phyloP scores from a whole-genome alignment of 2,888 invertebrate species.

The Himalopsyche anomala region DNA sequence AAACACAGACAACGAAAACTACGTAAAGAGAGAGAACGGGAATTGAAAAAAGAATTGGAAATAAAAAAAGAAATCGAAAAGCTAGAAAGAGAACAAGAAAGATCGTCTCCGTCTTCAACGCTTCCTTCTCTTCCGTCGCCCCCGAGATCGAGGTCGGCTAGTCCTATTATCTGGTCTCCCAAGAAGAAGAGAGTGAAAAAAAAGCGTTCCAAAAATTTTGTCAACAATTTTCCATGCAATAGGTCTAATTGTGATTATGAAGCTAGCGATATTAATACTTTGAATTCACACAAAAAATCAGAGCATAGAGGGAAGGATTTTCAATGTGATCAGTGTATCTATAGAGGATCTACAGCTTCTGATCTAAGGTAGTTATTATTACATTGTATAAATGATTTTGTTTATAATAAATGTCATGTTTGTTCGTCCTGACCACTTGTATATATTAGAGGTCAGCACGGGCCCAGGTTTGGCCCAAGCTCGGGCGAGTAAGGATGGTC shows the following conservation, averaged over 20 bases:
- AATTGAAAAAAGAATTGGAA: constrained; percentile 13
- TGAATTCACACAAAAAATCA: constrained; percentile 61
- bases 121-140: constrained; percentile 40
- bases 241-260: constrained; percentile 59
- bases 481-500: no score
- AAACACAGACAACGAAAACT: background rate
- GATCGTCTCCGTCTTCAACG: constrained; percentile 39
- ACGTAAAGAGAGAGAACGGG: constrained; percentile 3
- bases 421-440: background rate
- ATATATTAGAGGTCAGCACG: no score
- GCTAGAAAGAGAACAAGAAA: constrained; percentile 18
- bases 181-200: constrained; percentile 57
- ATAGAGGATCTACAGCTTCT: constrained; percentile 62
- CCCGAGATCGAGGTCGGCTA: constrained; percentile 40
- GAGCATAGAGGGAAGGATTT: constrained; percentile 63
- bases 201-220: constrained; percentile 25
- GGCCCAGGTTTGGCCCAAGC: no score
- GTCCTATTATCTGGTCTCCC: constrained; percentile 52
- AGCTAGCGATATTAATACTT: constrained; percentile 47
- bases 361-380: constrained; percentile 62
- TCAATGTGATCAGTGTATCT: constrained; percentile 65
- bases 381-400: background rate
- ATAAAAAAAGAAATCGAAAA: constrained; percentile 50
- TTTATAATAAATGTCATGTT: background rate
- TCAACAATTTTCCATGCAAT: constrained; percentile 57